These are phyloP conservation scores for Diarsia mendica DNA, from an alignment of 2,888 invertebrate genomes.

Conservation along the genomic window DNA sequence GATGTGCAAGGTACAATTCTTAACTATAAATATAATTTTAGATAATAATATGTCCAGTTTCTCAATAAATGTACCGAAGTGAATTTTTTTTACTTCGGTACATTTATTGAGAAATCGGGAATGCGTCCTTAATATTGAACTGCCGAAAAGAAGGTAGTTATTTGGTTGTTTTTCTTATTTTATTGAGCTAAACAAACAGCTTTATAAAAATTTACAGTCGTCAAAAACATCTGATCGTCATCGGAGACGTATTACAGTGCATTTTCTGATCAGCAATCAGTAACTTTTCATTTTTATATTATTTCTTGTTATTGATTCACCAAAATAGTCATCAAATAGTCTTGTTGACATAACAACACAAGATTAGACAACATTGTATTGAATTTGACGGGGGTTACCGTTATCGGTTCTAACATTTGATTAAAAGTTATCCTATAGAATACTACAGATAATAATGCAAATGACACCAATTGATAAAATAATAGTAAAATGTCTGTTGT, in stretches of 20 bases:
- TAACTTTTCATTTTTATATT: background rate
- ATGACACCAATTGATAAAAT: conserved; percentile 15
- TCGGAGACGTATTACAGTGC: too few species aligned
- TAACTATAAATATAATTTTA: too few species aligned
- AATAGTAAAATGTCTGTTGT: background rate
- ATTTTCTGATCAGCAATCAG: background rate
- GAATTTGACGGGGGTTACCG: conserved; percentile 7
- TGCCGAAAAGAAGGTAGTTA: background rate
- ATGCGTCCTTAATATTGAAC: conserved; percentile 15
- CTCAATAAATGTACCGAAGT: too few species aligned
- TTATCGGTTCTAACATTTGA: background rate
- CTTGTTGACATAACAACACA: background rate
- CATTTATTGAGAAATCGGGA: too few species aligned
- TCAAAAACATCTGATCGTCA: background rate
- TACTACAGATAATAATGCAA: conserved; percentile 3
- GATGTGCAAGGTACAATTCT: too few species aligned
- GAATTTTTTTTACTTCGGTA: too few species aligned
- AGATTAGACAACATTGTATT: background rate
- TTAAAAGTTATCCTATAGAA: background rate
- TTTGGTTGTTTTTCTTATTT: background rate
- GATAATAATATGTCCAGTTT: too few species aligned
- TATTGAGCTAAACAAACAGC: background rate
- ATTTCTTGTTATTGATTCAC: conserved; percentile 3
- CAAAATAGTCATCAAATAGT: conserved; percentile 20
- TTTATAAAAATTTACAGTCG: background rate